Base-by-base conservation (phyloP, 1,140 invertebrate genomes). In the Sarcophaga peregrina region DNA sequence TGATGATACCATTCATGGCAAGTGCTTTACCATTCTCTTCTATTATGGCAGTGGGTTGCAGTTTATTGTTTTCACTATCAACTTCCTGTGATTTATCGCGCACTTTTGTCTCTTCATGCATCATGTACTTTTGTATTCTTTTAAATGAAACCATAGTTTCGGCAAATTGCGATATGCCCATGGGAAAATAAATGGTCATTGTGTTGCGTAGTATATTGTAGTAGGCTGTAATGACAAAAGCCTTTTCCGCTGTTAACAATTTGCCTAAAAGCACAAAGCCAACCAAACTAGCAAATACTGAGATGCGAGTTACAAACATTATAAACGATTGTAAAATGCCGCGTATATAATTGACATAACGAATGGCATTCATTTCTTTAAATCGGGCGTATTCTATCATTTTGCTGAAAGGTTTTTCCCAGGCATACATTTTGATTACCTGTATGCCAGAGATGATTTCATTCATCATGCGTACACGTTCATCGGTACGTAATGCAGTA, bases 391-490 rank as follows among this genome's bases (percentile, higher is more conserved):
- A 86, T 58, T 92, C 91, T 3, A 95, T 92, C 62, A 96, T 91
- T 80, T 92, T 92, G 54, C 93, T 92, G 87, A 97, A 97, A 0
- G 95, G 93, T 85, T 93, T 93, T 88, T 97, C 96, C 96, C 96
- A 97, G 3, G 95, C 94, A 85, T 97, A 97, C 96, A 98, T 97
- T 92, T 98, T 98, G 45, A 98, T 97, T 1, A 97, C 94, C 90
- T 97, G 94, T 86, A 98, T 96, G 0, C 96, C 96, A 74, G 94
- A 93, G 25, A 98, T 94, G n/a, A 98, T 96, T 91, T 98, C 97
- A 87, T 96, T 97, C 96, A 98, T 97, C 78, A 97, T 89, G 78
- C 94, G 92, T 0, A 98, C 94, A 83, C 97, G 92, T 86, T 97
- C 94, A 88, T 98, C 97, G 0, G 96, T 97, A 84, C 93, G 92